Percentiles rank a stretch among this genome's conserved stretches.
These are phyloP conservation scores for Neodontobutis hainanensis DNA, from an alignment of 2,113 vertebrate genomes.

Conservation along the genomic window DNA sequence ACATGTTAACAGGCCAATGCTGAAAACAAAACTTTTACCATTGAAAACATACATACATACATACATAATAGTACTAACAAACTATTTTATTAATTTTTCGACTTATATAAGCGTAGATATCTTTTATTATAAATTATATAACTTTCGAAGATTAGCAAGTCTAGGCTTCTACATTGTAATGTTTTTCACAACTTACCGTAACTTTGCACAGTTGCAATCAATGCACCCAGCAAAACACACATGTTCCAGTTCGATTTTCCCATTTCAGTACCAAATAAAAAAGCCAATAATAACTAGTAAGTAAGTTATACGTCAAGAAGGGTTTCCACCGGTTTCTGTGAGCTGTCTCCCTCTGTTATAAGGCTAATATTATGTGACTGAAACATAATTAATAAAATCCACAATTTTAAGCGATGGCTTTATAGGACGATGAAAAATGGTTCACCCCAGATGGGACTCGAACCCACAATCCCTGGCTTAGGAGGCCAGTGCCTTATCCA, in stretches of 20 bases:
- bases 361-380: background rate
- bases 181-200: slow-evolving; percentile 56
- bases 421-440: background rate
- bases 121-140: too few relatives aligned
- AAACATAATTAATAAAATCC: background rate
- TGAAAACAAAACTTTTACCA: too few relatives aligned
- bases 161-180: too few relatives aligned
- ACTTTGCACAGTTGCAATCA: slow-evolving; percentile 44
- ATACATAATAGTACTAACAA: too few relatives aligned
- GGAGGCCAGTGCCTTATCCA: slow-evolving; percentile 85
- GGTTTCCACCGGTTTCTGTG: too few relatives aligned
- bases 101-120: too few relatives aligned
- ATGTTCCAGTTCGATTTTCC: slow-evolving; percentile 2
- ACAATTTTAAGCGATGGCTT: background rate
- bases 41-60: too few relatives aligned
- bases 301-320: background rate
- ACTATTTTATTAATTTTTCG: too few relatives aligned
- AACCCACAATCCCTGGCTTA: slow-evolving; percentile 64
- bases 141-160: background rate
- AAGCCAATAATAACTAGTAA: too few relatives aligned
- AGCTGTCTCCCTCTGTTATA: background rate
- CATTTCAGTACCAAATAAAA: slow-evolving; percentile 23
- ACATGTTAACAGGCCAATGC: too few relatives aligned
- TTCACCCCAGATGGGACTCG: slow-evolving; percentile 58
- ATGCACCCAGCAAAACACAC: slow-evolving; percentile 40